phyloP scores from a whole-genome alignment of 2,888 invertebrate genomes.

The Helobdella robusta region DNA sequence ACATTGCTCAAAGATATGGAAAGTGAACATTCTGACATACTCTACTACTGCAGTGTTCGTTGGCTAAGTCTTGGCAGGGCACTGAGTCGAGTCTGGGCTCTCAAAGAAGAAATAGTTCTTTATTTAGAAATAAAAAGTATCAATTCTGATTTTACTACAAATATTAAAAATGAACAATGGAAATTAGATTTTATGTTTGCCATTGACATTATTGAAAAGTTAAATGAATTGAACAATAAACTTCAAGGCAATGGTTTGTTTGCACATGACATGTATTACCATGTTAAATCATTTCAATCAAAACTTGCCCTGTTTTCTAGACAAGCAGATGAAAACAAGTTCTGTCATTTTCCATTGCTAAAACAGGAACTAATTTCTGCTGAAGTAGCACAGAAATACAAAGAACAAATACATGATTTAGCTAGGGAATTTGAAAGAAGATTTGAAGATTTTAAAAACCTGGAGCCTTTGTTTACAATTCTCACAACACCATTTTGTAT shows the following conservation, averaged over 20 bases:
- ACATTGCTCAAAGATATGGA: background rate
- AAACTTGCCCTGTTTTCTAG: background rate
- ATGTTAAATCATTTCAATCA: background rate
- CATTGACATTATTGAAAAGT: slow-evolving; percentile 1
- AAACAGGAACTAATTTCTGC: background rate
- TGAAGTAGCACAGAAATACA: background rate
- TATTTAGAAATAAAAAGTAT: background rate
- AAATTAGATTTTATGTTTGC: background rate
- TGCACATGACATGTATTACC: slow-evolving; percentile 2
- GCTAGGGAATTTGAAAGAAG: background rate
- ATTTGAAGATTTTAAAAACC: background rate
- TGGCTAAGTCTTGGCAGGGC: background rate
- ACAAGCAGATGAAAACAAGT: background rate
- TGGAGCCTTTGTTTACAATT: background rate
- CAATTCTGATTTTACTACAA: background rate
- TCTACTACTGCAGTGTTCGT: background rate
- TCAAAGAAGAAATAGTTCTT: background rate
- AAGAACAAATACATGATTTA: background rate
- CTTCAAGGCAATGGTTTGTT: background rate
- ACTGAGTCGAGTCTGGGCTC: background rate
- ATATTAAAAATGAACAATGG: background rate
- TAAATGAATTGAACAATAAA: slow-evolving; percentile 1
- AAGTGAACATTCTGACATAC: background rate
- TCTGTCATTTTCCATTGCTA: background rate
- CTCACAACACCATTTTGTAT: background rate